phyloP scores from a whole-genome alignment of 2,797 vertebrate species.

The Myoxocephalus aenaeus region DNA sequence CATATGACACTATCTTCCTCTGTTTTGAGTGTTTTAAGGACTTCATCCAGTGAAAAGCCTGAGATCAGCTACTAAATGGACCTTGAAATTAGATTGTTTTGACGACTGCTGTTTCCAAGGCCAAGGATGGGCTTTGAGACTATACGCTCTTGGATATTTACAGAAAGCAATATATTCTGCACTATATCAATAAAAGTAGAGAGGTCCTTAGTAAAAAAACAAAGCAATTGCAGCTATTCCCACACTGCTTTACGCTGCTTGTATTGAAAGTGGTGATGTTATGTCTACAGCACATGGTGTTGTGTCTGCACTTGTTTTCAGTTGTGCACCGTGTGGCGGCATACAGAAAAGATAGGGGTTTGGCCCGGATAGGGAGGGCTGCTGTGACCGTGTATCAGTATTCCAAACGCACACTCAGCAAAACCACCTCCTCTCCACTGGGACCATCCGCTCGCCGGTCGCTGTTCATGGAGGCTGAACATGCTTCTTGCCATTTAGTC shows the following conservation, averaged over 20 bases:
- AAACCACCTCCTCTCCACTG: constrained; percentile 72
- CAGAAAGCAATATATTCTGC: background rate
- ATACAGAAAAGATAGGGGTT: constrained; percentile 13
- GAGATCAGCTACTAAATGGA: background rate
- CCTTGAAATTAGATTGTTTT: background rate
- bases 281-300: constrained; percentile 55
- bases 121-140: background rate
- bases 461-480: constrained; percentile 79
- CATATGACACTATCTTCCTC: background rate
- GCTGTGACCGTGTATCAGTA: constrained; percentile 75
- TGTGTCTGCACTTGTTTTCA: constrained; percentile 64
- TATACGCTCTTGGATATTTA: background rate
- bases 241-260: background rate
- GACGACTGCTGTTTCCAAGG: background rate
- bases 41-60: background rate
- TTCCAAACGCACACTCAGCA: constrained; percentile 80
- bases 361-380: constrained; percentile 27
- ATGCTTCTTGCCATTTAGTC: constrained; percentile 75
- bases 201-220: background rate
- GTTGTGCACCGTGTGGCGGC: constrained; percentile 19
- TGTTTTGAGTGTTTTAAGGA: background rate
- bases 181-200: background rate
- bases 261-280: constrained; percentile 1
- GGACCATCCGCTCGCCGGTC: constrained; percentile 68
- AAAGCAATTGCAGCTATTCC: background rate